These are phyloP conservation scores for Drosophila meridionalis DNA, from an alignment of 2,888 invertebrate genomes.

Conservation along the genomic window DNA sequence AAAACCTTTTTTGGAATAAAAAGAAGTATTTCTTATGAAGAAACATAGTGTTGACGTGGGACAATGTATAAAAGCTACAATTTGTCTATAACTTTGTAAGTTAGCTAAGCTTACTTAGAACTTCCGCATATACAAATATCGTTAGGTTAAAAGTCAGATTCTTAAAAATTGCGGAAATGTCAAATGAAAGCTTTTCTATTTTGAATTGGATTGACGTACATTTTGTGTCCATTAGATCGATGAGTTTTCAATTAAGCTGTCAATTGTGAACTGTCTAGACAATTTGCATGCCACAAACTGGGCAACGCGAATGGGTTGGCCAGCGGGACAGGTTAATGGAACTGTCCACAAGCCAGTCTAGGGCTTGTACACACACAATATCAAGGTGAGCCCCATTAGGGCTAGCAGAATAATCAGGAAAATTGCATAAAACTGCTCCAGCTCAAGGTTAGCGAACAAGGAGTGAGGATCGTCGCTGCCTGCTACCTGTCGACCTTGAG, in stretches of 20 bases:
- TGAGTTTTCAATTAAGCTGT: slow-evolving; percentile 40
- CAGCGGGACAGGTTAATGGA: slow-evolving; percentile 15
- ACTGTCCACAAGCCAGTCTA: slow-evolving; percentile 20
- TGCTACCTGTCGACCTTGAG: slow-evolving; percentile 28
- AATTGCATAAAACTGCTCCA: slow-evolving; percentile 48
- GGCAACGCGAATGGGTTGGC: slow-evolving; percentile 13
- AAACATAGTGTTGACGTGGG: no score
- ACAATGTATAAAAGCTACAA: no score
- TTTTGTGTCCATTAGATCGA: slow-evolving; percentile 13
- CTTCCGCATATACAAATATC: neutral
- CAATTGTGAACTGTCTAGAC: slow-evolving; percentile 44
- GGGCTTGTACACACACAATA: slow-evolving; percentile 27
- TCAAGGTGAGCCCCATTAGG: slow-evolving; percentile 48
- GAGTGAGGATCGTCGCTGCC: slow-evolving; percentile 17
- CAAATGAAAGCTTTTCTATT: slow-evolving; percentile 1
- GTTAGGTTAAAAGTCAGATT: neutral
- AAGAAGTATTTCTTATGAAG: no score
- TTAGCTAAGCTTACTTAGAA: neutral
- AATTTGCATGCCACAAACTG: slow-evolving; percentile 47
- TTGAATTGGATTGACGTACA: neutral
- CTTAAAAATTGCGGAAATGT: neutral
- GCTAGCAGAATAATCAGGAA: slow-evolving; percentile 46
- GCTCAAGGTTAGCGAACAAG: slow-evolving; percentile 10
- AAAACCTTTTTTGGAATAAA: no score
- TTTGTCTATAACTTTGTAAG: neutral